phyloP scores from a whole-genome alignment of 2,797 vertebrate genomes.

The Morus bassanus region DNA sequence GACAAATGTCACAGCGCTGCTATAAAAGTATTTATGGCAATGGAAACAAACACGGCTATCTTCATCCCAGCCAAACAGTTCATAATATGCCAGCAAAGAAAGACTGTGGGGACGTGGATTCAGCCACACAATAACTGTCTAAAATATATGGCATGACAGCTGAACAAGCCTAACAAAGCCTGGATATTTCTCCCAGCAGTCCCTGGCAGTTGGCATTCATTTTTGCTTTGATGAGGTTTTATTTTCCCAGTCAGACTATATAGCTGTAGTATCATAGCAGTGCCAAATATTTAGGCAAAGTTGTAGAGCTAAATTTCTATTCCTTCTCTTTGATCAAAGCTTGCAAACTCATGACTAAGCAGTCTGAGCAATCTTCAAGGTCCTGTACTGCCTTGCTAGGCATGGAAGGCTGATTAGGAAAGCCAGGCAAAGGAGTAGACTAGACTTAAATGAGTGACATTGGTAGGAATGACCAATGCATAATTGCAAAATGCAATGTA shows the following conservation, averaged over 20 bases:
- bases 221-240: neutral
- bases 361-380: neutral
- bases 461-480: fast-evolving
- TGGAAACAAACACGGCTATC: neutral
- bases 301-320: neutral
- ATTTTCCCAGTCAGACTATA: neutral
- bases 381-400: neutral
- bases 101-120: neutral
- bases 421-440: neutral
- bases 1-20: neutral
- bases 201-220: neutral
- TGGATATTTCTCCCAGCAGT: neutral
- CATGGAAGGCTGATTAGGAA: neutral
- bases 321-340: neutral
- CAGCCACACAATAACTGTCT: neutral
- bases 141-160: neutral
- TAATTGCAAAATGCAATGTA: neutral
- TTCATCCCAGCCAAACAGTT: neutral
- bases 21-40: neutral
- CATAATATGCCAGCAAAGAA: neutral
- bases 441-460: neutral
- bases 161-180: neutral
- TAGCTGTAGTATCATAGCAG: neutral
- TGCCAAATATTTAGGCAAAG: neutral
- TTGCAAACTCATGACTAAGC: neutral